These are phyloP conservation scores for Anser cygnoides DNA, from an alignment of 2,113 vertebrate genomes.

Conservation along the genomic window DNA sequence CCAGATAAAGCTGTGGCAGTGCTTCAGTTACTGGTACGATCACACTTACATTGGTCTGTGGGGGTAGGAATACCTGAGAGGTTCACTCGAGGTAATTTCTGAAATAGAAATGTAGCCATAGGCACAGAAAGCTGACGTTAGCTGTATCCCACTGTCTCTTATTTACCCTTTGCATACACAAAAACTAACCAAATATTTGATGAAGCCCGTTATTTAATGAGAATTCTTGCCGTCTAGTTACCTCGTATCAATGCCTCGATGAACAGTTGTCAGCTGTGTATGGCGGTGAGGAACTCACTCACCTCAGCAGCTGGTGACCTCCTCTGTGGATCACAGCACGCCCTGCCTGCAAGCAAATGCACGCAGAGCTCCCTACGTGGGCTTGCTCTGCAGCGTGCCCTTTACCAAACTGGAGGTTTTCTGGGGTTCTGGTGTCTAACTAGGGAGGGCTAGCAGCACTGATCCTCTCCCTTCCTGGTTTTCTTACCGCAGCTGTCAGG, in stretches of 20 bases:
- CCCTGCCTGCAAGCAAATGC: not conserved
- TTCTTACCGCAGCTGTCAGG: not conserved
- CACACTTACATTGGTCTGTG: not conserved
- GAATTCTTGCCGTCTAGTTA: not conserved
- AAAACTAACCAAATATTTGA: not conserved
- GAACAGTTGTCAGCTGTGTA: not conserved
- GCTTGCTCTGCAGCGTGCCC: not conserved
- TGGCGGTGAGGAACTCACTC: accelerated
- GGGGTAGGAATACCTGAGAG: not conserved
- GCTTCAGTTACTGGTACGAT: not conserved
- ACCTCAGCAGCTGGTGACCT: not conserved
- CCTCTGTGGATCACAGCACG: not conserved
- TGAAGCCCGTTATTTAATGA: not conserved
- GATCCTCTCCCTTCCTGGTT: not conserved
- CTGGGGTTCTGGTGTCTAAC: not conserved
- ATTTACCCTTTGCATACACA: not conserved
- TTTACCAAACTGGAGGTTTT: not conserved
- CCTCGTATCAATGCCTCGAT: not conserved
- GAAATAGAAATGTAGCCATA: not conserved
- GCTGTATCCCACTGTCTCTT: not conserved
- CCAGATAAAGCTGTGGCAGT: not conserved
- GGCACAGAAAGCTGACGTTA: not conserved
- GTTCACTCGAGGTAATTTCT: not conserved
- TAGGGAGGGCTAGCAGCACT: not conserved
- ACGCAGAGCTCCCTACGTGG: not conserved